A percentile compares a stretch with the other conserved stretches of the same genome.
Conservation (phyloP, 2,797 vertebrate genomes). For the Acanthurus tractus region DNA sequence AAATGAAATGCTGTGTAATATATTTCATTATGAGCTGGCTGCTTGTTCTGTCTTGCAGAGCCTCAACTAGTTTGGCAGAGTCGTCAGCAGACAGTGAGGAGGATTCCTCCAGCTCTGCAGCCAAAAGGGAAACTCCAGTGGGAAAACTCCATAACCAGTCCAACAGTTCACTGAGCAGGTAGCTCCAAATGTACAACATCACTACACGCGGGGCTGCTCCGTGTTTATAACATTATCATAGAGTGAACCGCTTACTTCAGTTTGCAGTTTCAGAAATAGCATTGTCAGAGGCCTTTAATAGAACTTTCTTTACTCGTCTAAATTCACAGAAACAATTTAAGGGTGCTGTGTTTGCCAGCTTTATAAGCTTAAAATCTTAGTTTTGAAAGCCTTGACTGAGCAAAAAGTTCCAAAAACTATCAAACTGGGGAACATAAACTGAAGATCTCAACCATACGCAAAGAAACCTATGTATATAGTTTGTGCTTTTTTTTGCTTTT, state of each 20-base stretch:
- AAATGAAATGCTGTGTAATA: too few relatives aligned
- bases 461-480: background rate
- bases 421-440: too few relatives aligned
- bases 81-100: constrained; percentile 36
- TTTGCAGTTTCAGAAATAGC: too few relatives aligned
- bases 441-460: background rate
- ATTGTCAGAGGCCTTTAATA: background rate
- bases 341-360: too few relatives aligned
- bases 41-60: constrained; percentile 38
- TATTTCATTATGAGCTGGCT: too few relatives aligned
- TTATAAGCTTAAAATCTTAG: background rate
- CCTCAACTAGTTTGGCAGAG: background rate
- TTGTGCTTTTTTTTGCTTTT: background rate
- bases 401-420: background rate
- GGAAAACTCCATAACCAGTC: background rate
- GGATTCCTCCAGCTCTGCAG: constrained; percentile 6
- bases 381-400: background rate
- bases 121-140: background rate
- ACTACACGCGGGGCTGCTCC: background rate
- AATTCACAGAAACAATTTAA: background rate
- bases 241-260: too few relatives aligned
- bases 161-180: constrained; percentile 26
- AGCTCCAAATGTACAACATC: constrained; percentile 13
- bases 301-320: background rate
- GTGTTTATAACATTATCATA: too few relatives aligned